Base-by-base conservation (phyloP, 2,113 vertebrate genomes). In the Macquaria australasica region DNA sequence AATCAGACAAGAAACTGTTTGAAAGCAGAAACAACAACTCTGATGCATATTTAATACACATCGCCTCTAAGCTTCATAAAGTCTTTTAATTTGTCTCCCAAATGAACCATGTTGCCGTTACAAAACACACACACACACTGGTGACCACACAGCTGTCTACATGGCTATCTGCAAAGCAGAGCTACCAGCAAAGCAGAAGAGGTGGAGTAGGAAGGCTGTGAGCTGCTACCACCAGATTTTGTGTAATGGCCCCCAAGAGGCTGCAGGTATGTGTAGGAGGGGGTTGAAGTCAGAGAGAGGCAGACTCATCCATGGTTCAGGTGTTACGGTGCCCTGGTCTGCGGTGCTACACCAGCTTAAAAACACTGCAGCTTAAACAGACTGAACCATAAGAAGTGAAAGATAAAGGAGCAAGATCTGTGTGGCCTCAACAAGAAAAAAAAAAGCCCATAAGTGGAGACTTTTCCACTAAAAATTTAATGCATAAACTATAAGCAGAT, bases 11-110 rank as follows among this genome's bases (percentile, higher is more conserved):
- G 28, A 31, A 31, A 31, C 9, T 14, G 45, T 41, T 62, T 48
- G 23, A 43, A 77, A 73, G 41, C 58, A 74, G 45, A 85, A 86
- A 87, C 70, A 37, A 12, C 34, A 71, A 51, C 39, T 34, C 34
- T 64, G 31, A 82, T 76, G 45, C 39, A 70, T 48, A 63, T 83
- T 63, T 71, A 80, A 83, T 72, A 41, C 28, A 45, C 9, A 18
- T 41, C 10, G 58, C 68, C 28, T 75, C 63, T 31, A 28, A 55
- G 20, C 64, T 79, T 79, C 59, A 87, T 67, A 48, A n/a, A 43
- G 25, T 39, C 23, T 81, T 77, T 85, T 77, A 25, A 86, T 74
- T 81, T 82, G 69, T 62, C 70, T 83, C 56, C 25, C 43, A 71
- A 76, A 73, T 86, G 39, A 79, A 71, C 45, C 4, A 16, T 18